Evolutionary conservation across 2,113 vertebrate genomes (phyloP).

Genomic region (Sphaerodactylus townsendi): DNA sequence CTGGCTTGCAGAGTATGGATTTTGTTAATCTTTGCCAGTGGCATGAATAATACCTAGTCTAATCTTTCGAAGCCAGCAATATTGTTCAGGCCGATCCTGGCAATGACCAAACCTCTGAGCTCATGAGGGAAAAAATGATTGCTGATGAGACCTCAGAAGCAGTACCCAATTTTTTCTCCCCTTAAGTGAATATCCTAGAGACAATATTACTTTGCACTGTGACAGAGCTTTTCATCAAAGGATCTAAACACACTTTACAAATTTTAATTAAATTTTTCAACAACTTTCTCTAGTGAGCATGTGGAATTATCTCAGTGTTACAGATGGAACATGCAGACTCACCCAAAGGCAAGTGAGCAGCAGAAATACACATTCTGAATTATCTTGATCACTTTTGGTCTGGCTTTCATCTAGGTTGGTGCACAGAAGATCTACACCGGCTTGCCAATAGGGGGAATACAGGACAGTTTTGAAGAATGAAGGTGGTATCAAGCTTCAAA

Average conservation of each 20-base stretch:
- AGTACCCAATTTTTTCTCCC: conserved; percentile 23
- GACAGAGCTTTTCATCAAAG: conserved; percentile 24
- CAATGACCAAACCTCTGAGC: conserved; percentile 26
- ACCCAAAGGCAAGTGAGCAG: conserved; percentile 11
- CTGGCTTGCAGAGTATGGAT: conserved; percentile 17
- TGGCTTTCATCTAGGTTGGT: no score
- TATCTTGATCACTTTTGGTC: neutral
- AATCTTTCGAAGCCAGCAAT: conserved; percentile 45
- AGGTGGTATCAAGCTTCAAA: no score
- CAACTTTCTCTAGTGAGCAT: neutral
- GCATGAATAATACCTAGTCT: conserved; percentile 24
- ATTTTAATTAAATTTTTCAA: conserved; percentile 25
- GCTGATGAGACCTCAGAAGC: neutral
- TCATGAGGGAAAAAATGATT: neutral
- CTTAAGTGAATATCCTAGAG: conserved; percentile 20
- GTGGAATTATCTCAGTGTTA: conserved; percentile 20
- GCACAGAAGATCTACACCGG: no score
- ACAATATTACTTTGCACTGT: conserved; percentile 25
- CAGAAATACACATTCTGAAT: neutral
- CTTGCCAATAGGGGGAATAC: no score
- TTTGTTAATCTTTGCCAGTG: conserved; percentile 36
- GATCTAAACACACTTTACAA: conserved; percentile 7
- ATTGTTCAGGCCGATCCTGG: conserved; percentile 12
- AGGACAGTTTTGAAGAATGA: no score
- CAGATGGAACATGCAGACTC: neutral